phyloP scores from a whole-genome alignment of 2,113 vertebrate species.

The Glareola pratincola region DNA sequence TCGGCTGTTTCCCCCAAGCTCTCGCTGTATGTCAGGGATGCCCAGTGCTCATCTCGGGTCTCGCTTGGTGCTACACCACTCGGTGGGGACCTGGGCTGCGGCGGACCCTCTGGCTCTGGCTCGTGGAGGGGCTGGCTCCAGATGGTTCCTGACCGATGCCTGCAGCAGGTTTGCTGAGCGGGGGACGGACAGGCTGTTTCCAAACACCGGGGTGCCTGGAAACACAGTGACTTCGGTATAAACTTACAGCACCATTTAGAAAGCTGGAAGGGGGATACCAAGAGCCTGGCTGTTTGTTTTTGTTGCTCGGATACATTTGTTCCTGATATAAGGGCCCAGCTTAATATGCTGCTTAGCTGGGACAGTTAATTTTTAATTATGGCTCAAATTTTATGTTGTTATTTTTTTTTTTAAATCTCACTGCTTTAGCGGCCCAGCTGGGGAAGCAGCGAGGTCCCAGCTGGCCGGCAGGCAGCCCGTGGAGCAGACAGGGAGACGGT shows the following conservation, averaged over 20 bases:
- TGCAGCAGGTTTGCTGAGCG: neutral
- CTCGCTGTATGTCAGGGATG: neutral
- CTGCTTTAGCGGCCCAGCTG: neutral
- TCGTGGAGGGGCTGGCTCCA: accelerated
- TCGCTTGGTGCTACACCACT: accelerated
- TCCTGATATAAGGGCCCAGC: neutral
- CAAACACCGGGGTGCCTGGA: neutral
- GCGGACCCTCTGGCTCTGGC: neutral
- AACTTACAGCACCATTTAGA: neutral
- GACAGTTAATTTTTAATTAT: neutral
- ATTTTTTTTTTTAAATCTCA: accelerated
- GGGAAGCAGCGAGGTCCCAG: neutral
- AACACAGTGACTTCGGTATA: neutral
- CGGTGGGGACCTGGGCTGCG: accelerated
- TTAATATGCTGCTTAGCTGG: neutral
- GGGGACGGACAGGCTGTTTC: neutral
- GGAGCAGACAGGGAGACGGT: neutral
- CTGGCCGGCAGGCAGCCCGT: neutral
- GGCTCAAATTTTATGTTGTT: neutral
- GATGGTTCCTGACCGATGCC: neutral
- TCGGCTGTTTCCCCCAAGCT: neutral
- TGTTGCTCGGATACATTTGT: neutral
- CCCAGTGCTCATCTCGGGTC: accelerated
- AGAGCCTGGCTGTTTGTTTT: neutral
- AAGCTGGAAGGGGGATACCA: neutral